A percentile compares a stretch with the other conserved stretches of the same genome.
Evolutionary conservation across 1,140 invertebrate genomes (phyloP).

Genomic region (Drosophila kurseongensis): DNA sequence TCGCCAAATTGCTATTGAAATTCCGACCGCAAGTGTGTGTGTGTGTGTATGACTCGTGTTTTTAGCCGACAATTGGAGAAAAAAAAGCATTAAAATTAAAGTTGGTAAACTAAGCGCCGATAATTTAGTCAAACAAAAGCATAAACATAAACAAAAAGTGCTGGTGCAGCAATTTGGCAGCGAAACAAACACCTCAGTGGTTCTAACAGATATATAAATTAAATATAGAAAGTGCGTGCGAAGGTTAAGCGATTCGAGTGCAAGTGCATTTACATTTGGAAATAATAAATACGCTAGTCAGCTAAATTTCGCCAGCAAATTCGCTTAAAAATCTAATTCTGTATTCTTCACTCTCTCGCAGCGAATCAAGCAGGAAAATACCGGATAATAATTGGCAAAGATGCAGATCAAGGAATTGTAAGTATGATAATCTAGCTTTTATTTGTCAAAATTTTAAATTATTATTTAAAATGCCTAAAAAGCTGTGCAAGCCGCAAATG

Average conservation of each 20-base stretch:
- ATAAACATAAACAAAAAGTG: constrained; percentile 18
- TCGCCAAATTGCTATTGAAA: constrained; percentile 10
- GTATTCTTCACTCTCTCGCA: constrained; percentile 32
- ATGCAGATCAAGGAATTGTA: constrained; percentile 80
- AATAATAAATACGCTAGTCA: constrained; percentile 38
- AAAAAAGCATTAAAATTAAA: constrained; percentile 33
- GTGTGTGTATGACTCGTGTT: constrained; percentile 68
- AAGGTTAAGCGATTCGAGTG: constrained; percentile 40
- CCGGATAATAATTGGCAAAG: constrained; percentile 53
- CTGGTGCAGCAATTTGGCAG: constrained; percentile 12
- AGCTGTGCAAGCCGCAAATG: constrained; percentile 48
- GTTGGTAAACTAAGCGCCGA: constrained; percentile 27
- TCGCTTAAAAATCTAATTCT: constrained; percentile 42
- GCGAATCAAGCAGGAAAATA: constrained; percentile 46
- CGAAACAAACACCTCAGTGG: constrained; percentile 3
- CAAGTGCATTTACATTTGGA: constrained; percentile 46
- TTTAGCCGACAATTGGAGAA: constrained; percentile 66
- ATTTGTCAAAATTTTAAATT: no score
- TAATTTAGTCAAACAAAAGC: constrained; percentile 5
- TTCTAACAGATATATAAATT: constrained; percentile 32
- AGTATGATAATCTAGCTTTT: constrained; percentile 34
- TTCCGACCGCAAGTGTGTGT: constrained; percentile 23
- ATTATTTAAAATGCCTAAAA: constrained; percentile 19
- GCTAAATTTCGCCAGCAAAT: constrained; percentile 20
- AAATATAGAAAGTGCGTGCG: constrained; percentile 52